Base-by-base conservation (phyloP, 2,113 vertebrate species). In the Balaeniceps rex region DNA sequence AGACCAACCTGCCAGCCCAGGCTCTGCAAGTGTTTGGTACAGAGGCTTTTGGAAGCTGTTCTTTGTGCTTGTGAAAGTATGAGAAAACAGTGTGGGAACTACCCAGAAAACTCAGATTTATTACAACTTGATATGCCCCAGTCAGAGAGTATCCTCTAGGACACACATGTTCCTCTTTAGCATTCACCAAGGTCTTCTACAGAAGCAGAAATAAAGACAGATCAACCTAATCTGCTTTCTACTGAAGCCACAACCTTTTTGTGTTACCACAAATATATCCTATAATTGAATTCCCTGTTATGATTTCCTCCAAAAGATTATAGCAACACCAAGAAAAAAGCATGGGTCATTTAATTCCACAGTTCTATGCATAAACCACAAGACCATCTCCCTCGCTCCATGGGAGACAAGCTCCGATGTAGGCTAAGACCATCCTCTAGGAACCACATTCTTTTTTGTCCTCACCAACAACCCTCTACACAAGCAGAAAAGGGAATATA, bases 61-160 rank as follows among this genome's bases (percentile, higher is more conserved):
- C 42, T 31, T 46, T 42, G 18, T 38, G 70, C 65, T 64, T 71
- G 9, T 75, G 90, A 87, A 91, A 79, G 40, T n/a, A 91, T 72
- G 77, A 92, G 57, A 84, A 68, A 88, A 79, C 38, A 87, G 72
- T 94, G 94, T 94, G 91, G 74, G 77, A 97, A 94, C 69, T 72
- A 68, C 36, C 29, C 49, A 85, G 58, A 87, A 93, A 90, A 65
- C 29, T 61, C 44, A 93, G 38, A 91, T 87, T 94, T 93, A 84
- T 89, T 87, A 82, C 47, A 88, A 42, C 47, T 64, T 46, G 22
- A 69, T 87, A 94, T 87, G 25, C 61, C 38, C 44, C 24, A 87
- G 36, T 76, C 70, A 83, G 46, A 82, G 7, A 81, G 3, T 36
- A 93, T 82, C 42, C 74, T 85, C 40, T 71, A 55, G 36, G 49